Evolutionary conservation across 2,888 invertebrate species (phyloP).

Genomic region (Bembecia ichneumoniformis): DNA sequence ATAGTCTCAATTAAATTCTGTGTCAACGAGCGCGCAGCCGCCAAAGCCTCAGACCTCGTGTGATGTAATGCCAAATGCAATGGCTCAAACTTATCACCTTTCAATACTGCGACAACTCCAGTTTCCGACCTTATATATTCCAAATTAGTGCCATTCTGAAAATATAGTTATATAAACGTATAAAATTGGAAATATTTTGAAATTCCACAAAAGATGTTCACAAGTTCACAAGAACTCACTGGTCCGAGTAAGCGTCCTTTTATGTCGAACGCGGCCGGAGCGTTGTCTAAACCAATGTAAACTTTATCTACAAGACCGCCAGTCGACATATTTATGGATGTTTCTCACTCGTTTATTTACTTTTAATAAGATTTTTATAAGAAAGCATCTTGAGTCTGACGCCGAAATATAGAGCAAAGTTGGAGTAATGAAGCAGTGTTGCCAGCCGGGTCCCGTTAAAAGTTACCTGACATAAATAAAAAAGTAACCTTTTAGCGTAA

Average conservation of each 20-base stretch:
- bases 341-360: not conserved
- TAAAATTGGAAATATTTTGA: not conserved
- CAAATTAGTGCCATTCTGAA: slow-evolving; percentile 77
- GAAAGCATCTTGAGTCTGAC: slow-evolving; percentile 37
- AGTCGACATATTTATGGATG: slow-evolving; percentile 34
- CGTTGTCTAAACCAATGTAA: slow-evolving; percentile 82
- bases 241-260: slow-evolving; percentile 81
- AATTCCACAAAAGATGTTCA: not conserved
- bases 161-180: slow-evolving; percentile 12
- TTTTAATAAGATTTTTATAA: slow-evolving; percentile 12
- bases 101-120: slow-evolving; percentile 80
- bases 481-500: no score
- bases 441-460: no score
- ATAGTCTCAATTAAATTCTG: slow-evolving; percentile 86
- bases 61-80: slow-evolving; percentile 84
- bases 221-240: slow-evolving; percentile 31
- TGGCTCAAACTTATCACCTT: slow-evolving; percentile 79
- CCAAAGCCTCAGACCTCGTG: slow-evolving; percentile 76
- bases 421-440: no score
- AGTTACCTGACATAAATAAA: no score
- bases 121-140: slow-evolving; percentile 85
- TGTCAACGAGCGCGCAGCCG: slow-evolving; percentile 80
- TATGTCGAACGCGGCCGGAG: slow-evolving; percentile 82
- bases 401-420: not conserved
- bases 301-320: slow-evolving; percentile 77